These are phyloP conservation scores for Sapajus apella DNA, from an alignment of 2,113 vertebrate species.

Conservation along the genomic window DNA sequence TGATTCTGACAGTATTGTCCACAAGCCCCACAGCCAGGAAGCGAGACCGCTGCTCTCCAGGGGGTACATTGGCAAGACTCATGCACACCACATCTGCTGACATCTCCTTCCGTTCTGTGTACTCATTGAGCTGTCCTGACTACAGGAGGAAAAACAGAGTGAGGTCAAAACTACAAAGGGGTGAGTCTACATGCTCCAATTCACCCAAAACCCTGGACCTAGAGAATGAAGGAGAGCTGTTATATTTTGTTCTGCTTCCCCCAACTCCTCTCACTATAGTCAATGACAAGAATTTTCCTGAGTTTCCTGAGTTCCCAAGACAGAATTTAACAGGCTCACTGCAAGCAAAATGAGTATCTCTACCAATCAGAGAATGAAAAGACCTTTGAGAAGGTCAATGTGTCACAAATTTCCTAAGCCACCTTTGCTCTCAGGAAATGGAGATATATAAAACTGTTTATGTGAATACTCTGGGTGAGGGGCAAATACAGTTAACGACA, in stretches of 20 bases:
- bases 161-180: neutral
- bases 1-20: slow-evolving; percentile 98
- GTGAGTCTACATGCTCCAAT: neutral
- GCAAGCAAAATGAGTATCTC: neutral
- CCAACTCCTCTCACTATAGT: neutral
- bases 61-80: slow-evolving; percentile 97
- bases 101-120: slow-evolving; percentile 99
- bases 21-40: slow-evolving; percentile 97
- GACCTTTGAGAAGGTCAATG: neutral
- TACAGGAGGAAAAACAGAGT: slow-evolving; percentile 62
- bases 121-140: slow-evolving; percentile 98
- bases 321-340: neutral
- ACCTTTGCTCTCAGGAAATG: neutral
- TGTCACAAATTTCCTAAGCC: neutral
- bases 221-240: neutral
- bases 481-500: neutral
- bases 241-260: neutral
- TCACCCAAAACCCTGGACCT: neutral
- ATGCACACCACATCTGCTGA: slow-evolving; percentile 98
- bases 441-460: neutral
- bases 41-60: slow-evolving; percentile 96
- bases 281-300: slow-evolving; percentile 31
- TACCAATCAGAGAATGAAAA: neutral
- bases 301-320: neutral
- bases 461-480: neutral